Percentiles rank a stretch among this genome's conserved stretches.
Conservation (phyloP, 2,888 invertebrate species). For the Willowsia nigromaculata region DNA sequence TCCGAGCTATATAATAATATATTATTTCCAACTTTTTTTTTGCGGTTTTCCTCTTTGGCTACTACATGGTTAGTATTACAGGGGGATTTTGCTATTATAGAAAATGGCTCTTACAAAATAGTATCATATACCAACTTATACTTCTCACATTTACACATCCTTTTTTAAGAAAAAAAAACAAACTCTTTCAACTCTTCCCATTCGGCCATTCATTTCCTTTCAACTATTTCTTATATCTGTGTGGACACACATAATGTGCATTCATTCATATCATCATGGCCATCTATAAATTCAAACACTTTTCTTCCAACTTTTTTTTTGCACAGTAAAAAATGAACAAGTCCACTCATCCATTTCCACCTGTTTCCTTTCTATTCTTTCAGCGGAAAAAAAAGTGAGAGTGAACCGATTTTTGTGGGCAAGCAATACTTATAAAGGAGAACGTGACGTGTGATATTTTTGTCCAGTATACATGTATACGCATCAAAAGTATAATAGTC, state of each 20-base stretch:
- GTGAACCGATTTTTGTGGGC: neutral
- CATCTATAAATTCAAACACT: neutral
- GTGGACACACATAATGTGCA: neutral
- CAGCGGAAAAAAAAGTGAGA: neutral
- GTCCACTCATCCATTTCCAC: conserved; percentile 47
- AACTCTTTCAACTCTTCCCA: neutral
- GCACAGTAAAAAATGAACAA: neutral
- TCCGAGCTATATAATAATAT: neutral
- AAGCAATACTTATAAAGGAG: neutral
- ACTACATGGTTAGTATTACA: neutral
- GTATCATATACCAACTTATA: neutral
- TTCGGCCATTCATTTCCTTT: conserved; percentile 41
- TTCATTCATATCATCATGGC: conserved; percentile 36
- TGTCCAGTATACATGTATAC: neutral
- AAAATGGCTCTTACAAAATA: neutral
- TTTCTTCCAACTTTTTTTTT: conserved; percentile 29
- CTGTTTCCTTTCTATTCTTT: conserved; percentile 25
- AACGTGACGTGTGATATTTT: conserved; percentile 19
- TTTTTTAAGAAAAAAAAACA: too few relatives aligned
- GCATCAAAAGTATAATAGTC: neutral
- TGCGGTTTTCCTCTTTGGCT: neutral
- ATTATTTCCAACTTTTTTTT: neutral
- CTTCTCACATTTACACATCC: conserved; percentile 10
- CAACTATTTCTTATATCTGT: neutral
- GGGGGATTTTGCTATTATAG: neutral